A percentile compares a stretch with the other conserved stretches of the same genome.
These are phyloP conservation scores for Stenotaenia linearis DNA, from an alignment of 2,888 invertebrate genomes.

Conservation along the genomic window DNA sequence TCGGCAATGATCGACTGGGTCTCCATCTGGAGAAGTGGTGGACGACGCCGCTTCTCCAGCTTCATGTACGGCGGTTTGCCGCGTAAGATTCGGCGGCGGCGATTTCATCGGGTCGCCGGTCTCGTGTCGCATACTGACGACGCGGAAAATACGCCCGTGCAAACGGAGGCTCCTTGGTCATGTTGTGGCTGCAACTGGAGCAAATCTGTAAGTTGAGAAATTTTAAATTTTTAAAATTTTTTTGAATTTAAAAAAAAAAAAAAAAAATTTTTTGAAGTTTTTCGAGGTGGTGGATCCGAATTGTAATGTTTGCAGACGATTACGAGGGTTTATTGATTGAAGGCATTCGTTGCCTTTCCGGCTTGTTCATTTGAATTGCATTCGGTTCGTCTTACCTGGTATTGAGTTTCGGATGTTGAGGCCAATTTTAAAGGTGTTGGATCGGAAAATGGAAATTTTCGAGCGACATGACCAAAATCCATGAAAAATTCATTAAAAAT, in stretches of 20 bases:
- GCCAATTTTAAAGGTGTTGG: too few species aligned
- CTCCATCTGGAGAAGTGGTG: conserved; percentile 65
- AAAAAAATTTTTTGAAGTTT: too few species aligned
- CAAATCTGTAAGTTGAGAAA: not conserved
- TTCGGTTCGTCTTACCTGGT: not conserved
- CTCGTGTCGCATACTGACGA: not conserved
- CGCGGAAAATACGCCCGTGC: not conserved
- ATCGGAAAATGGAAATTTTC: too few species aligned
- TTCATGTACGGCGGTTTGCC: conserved; percentile 62
- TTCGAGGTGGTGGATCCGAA: not conserved
- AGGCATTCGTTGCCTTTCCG: not conserved
- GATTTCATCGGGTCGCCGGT: conserved; percentile 43
- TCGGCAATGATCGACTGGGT: conserved; percentile 67
- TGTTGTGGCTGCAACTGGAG: conserved; percentile 5
- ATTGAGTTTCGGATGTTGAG: too few species aligned
- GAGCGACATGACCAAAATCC: too few species aligned
- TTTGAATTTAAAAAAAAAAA: too few species aligned
- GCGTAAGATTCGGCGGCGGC: conserved; percentile 58
- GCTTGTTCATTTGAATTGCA: not conserved
- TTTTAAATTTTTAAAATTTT: not conserved
- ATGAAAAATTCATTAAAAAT: too few species aligned
- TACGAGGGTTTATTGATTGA: not conserved
- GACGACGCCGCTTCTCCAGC: conserved; percentile 60
- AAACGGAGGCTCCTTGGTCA: conserved; percentile 3
- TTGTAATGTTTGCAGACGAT: not conserved